Percentiles rank a stretch among this genome's conserved stretches.
Evolutionary conservation across 2,888 invertebrate species (phyloP).

Genomic region (Xanthia icteritia): DNA sequence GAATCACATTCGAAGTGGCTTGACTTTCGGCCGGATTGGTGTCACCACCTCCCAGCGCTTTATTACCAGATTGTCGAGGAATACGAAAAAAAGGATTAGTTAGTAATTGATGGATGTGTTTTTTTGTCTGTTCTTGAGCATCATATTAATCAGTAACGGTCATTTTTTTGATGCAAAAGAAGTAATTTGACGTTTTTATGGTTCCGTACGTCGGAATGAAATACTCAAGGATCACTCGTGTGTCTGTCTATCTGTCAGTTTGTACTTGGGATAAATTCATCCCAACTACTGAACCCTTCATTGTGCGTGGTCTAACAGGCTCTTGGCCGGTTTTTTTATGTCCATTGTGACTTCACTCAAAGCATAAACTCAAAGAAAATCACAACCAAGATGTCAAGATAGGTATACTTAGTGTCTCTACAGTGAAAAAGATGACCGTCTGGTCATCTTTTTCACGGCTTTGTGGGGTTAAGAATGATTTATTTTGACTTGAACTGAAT

Average conservation of each 20-base stretch:
- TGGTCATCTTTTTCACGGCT: no score
- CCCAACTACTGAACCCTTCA: no score
- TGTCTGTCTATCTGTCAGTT: no score
- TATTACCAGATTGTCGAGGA: constrained; percentile 38
- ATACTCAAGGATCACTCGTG: no score
- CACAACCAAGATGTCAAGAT: background rate
- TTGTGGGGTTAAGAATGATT: background rate
- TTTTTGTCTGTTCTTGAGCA: constrained; percentile 26
- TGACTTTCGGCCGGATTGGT: constrained; percentile 51
- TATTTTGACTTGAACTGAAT: background rate
- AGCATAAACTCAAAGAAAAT: background rate
- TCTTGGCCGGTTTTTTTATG: no score
- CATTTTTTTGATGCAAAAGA: background rate
- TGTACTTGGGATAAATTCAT: no score
- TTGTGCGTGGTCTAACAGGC: no score
- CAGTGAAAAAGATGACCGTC: background rate
- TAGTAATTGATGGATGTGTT: constrained; percentile 52
- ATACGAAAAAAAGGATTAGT: constrained; percentile 46
- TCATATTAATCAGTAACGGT: background rate
- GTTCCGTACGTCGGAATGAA: no score
- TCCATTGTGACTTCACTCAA: background rate
- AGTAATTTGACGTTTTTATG: no score
- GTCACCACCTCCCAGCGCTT: constrained; percentile 44
- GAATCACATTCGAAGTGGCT: constrained; percentile 57
- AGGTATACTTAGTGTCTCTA: background rate